Base-by-base conservation (phyloP, 2,113 vertebrate genomes). In the Oncorhynchus kisutch region DNA sequence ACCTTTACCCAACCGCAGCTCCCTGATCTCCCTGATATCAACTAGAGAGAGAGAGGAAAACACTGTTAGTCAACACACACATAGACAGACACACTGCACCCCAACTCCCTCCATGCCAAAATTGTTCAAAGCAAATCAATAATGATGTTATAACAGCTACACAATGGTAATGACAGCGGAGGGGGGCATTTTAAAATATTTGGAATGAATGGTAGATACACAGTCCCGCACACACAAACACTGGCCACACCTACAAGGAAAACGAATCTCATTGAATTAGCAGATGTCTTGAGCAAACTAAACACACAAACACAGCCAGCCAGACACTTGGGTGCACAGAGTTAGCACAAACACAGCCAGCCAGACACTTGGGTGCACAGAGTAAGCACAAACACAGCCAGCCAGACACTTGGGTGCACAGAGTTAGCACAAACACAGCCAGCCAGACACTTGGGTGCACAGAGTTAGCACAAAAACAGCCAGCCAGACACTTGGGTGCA, bases 11-110 rank as follows among this genome's bases (percentile, higher is more conserved):
- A 93, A 86, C 8, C 95, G 93, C 85, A 96, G 94, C 91, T 96
- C 95, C 82, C 94, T 94, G 82, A 96, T 95, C 89, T 96, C 95
- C 75, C 93, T 90, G 14, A 96, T 93, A 85, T 96, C 95, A 29
- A 96, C 95, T 96, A 86, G 0, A 12, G 75, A 64, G 29, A 14
- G 25, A 83, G 74, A 24, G 81, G 20, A n/a, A 25, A 27, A 85
- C 82, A 81, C 29, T 80, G 85, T 89, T 90, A 80, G 79, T 34
- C 31, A 34, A 34, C 31, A 34, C 31, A 34, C 5, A 34, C 31
- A 31, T 31, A 31, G 31, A 34, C 27, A 69, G 54, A 70, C 54
- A 48, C 57, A 62, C 54, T 9, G 76, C 75, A 39, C 67, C 72
- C 79, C 34, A 8, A 39, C 34, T 39, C 34, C 34, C 34, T 39